phyloP scores from a whole-genome alignment of 1,140 invertebrate species.

The Trinorchestia longiramus region DNA sequence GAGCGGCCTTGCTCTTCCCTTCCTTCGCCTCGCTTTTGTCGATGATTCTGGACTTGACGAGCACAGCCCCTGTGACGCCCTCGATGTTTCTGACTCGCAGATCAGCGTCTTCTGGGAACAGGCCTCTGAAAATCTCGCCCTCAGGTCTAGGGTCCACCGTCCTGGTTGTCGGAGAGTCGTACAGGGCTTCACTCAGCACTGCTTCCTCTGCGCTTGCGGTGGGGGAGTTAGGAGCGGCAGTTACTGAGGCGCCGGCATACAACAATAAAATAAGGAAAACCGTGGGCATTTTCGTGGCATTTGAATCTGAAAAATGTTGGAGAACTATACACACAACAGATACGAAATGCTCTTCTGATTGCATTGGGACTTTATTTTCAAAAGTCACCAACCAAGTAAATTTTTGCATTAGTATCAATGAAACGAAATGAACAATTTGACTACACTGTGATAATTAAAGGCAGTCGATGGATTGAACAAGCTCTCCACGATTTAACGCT shows the following conservation, averaged over 20 bases:
- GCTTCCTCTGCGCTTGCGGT: not conserved
- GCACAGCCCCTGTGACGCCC: slow-evolving; percentile 20
- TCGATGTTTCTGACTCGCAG: not conserved
- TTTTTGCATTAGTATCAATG: too few relatives aligned
- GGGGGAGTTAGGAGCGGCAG: not conserved
- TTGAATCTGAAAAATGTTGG: not conserved
- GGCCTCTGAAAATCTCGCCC: not conserved
- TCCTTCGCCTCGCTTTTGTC: not conserved
- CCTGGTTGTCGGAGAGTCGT: not conserved
- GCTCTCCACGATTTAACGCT: too few relatives aligned
- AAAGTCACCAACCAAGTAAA: too few relatives aligned
- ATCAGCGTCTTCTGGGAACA: not conserved
- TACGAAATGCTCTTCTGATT: not conserved
- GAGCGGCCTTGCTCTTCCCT: not conserved
- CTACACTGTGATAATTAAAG: too few relatives aligned
- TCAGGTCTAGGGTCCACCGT: not conserved
- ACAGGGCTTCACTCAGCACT: not conserved
- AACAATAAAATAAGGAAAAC: not conserved
- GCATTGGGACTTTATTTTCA: too few relatives aligned
- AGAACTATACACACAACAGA: not conserved
- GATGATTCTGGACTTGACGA: slow-evolving; percentile 27
- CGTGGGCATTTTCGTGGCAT: not conserved
- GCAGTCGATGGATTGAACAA: too few relatives aligned
- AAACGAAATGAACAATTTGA: too few relatives aligned
- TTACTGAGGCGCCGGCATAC: not conserved